Evolutionary conservation across 2,113 vertebrate genomes (phyloP).

Genomic region (Furnarius figulus): DNA sequence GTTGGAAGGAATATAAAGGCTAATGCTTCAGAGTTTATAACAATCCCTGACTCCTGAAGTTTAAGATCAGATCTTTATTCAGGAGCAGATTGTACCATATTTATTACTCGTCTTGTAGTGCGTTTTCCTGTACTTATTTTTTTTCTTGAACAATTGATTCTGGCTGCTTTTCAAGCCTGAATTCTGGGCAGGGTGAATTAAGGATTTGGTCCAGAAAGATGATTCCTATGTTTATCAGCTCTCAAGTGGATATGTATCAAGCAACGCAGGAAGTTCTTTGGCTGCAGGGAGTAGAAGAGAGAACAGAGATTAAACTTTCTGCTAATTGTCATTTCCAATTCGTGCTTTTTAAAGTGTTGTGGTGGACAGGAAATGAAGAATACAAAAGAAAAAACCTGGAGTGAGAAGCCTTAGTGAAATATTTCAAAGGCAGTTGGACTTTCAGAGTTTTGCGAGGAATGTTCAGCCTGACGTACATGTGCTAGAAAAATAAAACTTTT

Average conservation of each 20-base stretch:
- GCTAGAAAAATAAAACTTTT: slow-evolving; percentile 43
- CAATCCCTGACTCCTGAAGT: neutral
- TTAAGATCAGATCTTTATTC: slow-evolving; percentile 22
- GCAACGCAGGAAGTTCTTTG: slow-evolving; percentile 44
- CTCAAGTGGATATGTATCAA: slow-evolving; percentile 11
- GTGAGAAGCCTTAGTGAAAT: slow-evolving; percentile 31
- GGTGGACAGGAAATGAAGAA: neutral
- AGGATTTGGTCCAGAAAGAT: slow-evolving; percentile 6
- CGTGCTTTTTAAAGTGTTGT: slow-evolving; percentile 3
- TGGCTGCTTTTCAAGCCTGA: slow-evolving; percentile 38
- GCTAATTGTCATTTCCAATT: slow-evolving; percentile 21
- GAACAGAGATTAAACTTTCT: slow-evolving; percentile 50
- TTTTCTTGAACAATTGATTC: slow-evolving; percentile 34
- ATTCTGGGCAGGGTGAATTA: slow-evolving; percentile 37
- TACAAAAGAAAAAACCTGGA: slow-evolving; percentile 29
- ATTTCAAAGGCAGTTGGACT: slow-evolving; percentile 46
- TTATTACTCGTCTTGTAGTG: neutral
- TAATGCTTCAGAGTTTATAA: neutral
- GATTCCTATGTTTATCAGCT: slow-evolving; percentile 30
- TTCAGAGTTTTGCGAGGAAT: slow-evolving; percentile 32
- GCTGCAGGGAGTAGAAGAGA: slow-evolving; percentile 23
- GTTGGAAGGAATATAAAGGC: neutral
- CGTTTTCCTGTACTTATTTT: neutral
- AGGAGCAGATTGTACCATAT: neutral
- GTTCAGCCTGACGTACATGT: slow-evolving; percentile 7